These are phyloP conservation scores for Strongylocentrotus purpuratus DNA, from an alignment of 35 echinoderm and acorn worm genomes.

Conservation along the genomic window DNA sequence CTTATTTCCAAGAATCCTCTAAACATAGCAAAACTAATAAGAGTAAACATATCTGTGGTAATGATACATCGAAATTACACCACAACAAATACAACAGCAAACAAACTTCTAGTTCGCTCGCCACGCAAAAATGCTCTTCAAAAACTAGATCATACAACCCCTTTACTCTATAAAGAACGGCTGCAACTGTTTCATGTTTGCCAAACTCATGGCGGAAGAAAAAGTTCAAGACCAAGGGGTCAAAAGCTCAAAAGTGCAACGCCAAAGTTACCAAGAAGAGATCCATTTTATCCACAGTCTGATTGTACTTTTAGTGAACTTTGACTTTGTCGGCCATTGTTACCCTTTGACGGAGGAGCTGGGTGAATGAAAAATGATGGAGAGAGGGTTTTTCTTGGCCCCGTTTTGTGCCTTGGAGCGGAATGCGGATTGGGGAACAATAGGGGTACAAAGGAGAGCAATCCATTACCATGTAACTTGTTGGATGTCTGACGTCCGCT, in stretches of 20 bases:
- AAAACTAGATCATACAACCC: not conserved
- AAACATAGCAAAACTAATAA: not conserved
- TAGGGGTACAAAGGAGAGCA: not conserved
- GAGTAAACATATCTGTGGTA: not conserved
- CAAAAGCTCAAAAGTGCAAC: conserved; percentile 41
- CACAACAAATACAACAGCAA: not conserved
- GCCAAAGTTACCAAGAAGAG: conserved; percentile 11
- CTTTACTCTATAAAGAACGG: not conserved
- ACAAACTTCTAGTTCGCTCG: not conserved
- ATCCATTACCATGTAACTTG: conserved; percentile 46
- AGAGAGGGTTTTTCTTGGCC: conserved; percentile 22
- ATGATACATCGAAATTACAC: not conserved
- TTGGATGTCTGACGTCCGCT: conserved; percentile 29
- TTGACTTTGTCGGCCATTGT: conserved; percentile 18
- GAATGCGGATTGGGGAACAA: conserved; percentile 29
- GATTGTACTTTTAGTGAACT: conserved; percentile 40
- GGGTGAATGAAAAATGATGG: conserved; percentile 21
- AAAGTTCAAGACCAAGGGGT: conserved; percentile 20
- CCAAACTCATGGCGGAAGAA: not conserved
- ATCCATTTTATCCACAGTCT: conserved; percentile 30
- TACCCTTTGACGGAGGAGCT: not conserved
- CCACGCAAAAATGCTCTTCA: not conserved
- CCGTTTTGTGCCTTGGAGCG: not conserved
- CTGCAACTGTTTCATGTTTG: conserved; percentile 34
- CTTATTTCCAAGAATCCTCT: not conserved